Evolutionary conservation across 2,888 invertebrate species (phyloP).

Genomic region (Acrobasis consociella): DNA sequence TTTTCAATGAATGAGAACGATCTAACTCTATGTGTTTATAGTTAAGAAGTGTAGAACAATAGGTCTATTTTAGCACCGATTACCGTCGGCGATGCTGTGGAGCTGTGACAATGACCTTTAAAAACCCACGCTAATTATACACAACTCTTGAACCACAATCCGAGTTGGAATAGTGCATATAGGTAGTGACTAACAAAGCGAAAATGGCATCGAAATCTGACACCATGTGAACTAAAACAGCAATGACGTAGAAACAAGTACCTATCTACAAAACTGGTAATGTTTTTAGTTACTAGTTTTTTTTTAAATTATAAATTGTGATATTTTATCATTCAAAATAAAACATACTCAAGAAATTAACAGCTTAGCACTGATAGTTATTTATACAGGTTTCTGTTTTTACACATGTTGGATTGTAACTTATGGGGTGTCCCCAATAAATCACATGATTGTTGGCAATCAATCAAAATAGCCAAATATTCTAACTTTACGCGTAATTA

Average conservation of each 20-base stretch:
- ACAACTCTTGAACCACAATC: conserved; percentile 58
- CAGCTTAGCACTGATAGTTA: neutral
- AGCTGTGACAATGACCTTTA: conserved; percentile 80
- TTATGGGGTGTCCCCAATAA: neutral
- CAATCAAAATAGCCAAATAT: neutral
- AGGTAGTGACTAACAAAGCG: neutral
- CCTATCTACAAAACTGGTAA: too few relatives aligned
- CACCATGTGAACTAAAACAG: neutral
- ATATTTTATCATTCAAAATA: too few relatives aligned
- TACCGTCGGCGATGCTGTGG: conserved; percentile 51
- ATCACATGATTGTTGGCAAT: neutral
- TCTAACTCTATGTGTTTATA: conserved; percentile 21
- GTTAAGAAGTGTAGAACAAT: conserved; percentile 45
- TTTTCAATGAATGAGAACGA: neutral
- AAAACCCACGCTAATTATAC: conserved; percentile 80
- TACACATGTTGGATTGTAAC: neutral
- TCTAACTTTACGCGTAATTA: neutral
- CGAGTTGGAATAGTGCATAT: conserved; percentile 56
- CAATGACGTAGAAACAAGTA: too few relatives aligned
- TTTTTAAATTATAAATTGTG: too few relatives aligned
- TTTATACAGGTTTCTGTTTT: neutral
- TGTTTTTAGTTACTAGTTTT: too few relatives aligned
- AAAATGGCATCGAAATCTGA: conserved; percentile 4
- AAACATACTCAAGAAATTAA: too few relatives aligned
- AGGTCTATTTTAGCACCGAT: conserved; percentile 62